A percentile compares a stretch with the other conserved stretches of the same genome.
phyloP scores from a whole-genome alignment of 35 echinoderm and acorn worm species.

The Heliocidaris tuberculata region DNA sequence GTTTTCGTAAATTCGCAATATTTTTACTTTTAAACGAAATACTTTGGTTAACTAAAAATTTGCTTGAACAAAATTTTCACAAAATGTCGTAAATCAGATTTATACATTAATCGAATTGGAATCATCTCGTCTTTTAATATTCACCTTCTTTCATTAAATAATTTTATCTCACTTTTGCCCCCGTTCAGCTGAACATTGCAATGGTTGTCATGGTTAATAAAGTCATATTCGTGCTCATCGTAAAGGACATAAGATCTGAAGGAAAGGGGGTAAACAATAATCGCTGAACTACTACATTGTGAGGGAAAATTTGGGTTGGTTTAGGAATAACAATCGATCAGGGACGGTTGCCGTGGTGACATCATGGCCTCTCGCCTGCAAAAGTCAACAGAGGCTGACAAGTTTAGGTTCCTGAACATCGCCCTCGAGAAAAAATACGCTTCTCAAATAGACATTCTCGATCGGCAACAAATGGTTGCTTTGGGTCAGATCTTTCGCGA shows the following conservation, averaged over 20 bases:
- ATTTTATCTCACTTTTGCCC: background rate
- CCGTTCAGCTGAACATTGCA: background rate
- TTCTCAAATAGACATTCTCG: background rate
- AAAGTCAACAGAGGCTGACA: slow-evolving; percentile 8
- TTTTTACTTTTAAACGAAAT: no score
- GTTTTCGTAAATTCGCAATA: no score
- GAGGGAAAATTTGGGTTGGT: background rate
- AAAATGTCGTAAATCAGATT: no score
- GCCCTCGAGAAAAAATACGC: slow-evolving; percentile 23
- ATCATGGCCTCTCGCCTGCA: slow-evolving; percentile 36
- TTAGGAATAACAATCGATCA: background rate
- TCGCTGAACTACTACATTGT: background rate
- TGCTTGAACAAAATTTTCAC: no score
- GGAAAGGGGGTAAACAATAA: background rate
- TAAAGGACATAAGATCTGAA: background rate
- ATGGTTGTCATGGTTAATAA: background rate
- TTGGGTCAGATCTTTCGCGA: background rate
- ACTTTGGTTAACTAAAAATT: no score
- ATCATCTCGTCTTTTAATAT: no score
- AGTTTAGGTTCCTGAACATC: background rate
- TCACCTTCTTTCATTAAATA: no score
- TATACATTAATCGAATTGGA: no score
- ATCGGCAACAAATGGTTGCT: background rate
- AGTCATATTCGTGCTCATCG: background rate
- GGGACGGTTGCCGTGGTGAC: background rate